phyloP scores from a whole-genome alignment of 1,140 invertebrate genomes.

The Drosophila varians region DNA sequence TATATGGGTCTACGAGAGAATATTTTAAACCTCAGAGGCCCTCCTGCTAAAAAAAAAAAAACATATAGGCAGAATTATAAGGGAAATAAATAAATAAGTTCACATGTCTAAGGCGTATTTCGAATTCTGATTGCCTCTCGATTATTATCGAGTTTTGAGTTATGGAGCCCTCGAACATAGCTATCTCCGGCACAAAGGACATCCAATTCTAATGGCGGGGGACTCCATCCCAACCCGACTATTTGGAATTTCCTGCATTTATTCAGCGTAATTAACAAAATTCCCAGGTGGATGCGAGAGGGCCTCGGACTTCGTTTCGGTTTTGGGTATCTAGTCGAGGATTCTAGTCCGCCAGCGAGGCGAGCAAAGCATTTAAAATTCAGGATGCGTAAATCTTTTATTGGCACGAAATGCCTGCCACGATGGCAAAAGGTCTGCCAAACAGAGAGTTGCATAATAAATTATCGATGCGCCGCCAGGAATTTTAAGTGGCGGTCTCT shows the following conservation, averaged over 20 bases:
- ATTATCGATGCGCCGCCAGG: conserved; percentile 71
- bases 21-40: conserved; percentile 9
- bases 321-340: conserved; percentile 1
- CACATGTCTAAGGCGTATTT: conserved; percentile 23
- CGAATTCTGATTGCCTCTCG: conserved; percentile 35
- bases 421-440: conserved; percentile 66
- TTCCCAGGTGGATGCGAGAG: conserved; percentile 69
- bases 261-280: conserved; percentile 78
- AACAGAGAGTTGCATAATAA: conserved; percentile 75
- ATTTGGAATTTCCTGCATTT: conserved; percentile 69
- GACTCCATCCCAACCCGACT: conserved; percentile 6
- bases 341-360: conserved; percentile 11
- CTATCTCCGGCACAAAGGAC: not conserved
- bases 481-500: conserved; percentile 67
- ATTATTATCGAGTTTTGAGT: conserved; percentile 41
- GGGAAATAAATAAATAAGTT: conserved; percentile 10
- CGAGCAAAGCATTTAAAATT: conserved; percentile 60
- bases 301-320: not conserved
- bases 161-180: conserved; percentile 12
- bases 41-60: conserved; percentile 6
- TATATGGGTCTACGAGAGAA: conserved; percentile 30
- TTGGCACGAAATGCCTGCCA: conserved; percentile 75
- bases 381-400: conserved; percentile 76
- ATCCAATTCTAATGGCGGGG: not conserved
- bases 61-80: conserved; percentile 30